Conservation (phyloP, 2,888 invertebrate species). For the Apeira syringaria region DNA sequence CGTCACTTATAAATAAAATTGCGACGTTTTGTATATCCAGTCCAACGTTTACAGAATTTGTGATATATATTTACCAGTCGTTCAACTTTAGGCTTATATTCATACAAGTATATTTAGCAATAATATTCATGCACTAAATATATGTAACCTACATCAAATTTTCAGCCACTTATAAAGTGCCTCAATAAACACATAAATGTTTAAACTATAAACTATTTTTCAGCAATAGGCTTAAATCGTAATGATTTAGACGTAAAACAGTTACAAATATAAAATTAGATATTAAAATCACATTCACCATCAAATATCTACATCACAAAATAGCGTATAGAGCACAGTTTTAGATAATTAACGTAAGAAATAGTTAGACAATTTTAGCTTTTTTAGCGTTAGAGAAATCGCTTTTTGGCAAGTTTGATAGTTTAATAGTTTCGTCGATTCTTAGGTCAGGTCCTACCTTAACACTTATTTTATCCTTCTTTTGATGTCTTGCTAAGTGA, state of each 20-base stretch:
- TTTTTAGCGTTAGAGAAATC: constrained; percentile 70
- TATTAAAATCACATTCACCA: constrained; percentile 44
- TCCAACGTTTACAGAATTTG: constrained; percentile 77
- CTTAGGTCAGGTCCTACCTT: constrained; percentile 49
- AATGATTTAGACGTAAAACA: constrained; percentile 46
- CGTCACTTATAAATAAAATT: constrained; percentile 24
- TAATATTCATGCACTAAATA: constrained; percentile 55
- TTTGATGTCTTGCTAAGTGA: constrained; percentile 54
- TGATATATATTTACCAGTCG: constrained; percentile 70
- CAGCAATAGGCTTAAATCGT: constrained; percentile 37
- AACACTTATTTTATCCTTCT: constrained; percentile 47
- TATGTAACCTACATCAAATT: constrained; percentile 41
- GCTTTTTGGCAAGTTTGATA: constrained; percentile 77
- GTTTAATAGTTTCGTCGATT: constrained; percentile 65
- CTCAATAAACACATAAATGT: constrained; percentile 60
- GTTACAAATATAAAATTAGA: constrained; percentile 39
- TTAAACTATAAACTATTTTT: constrained; percentile 38
- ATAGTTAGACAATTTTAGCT: constrained; percentile 60
- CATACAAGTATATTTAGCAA: constrained; percentile 58
- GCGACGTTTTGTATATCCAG: constrained; percentile 52
- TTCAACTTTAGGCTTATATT: constrained; percentile 65
- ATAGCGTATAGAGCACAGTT: constrained; percentile 66
- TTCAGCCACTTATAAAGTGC: constrained; percentile 73
- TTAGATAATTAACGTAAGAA: constrained; percentile 55
- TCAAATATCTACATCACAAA: constrained; percentile 52